Evolutionary conservation across 1,140 invertebrate species (phyloP), one percentile per base, ranked within the genome.

Genomic region (Zaprionus ornatus): DNA sequence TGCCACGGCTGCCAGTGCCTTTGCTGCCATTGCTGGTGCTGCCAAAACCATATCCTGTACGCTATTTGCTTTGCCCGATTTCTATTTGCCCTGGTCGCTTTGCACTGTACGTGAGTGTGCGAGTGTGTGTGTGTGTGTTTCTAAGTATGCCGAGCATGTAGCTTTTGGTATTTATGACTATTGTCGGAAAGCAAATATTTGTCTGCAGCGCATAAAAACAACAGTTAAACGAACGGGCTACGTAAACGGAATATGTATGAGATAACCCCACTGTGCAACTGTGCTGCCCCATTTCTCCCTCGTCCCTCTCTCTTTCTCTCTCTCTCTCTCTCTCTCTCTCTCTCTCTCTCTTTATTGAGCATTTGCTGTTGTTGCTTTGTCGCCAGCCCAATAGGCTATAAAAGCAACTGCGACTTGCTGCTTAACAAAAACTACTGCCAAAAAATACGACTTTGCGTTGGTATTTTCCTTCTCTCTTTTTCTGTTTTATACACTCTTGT

Each of bases 161-260:
- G 91, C 91, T 92, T 92, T 92, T 92, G 91, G 91, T 92, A 92
- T 92, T 92, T 92, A 92, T 92, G 91, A 92, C 91, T 92, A 92
- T 92, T 92, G 91, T 92, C 91, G 91, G 91, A 92, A 92, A 92
- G 91, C 91, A 92, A 92, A 92, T 92, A 92, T 92, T 92, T 92
- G 91, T 92, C 91, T 92, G 91, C 91, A 92, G 87, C 90, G 87
- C 91, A 92, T 92, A 92, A 92, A 92, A 92, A 92, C 90, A 92
- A 92, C 91, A 92, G 91, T 91, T 91, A 91, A 91, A 78, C 84
- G 86, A 90, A 90, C 86, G 82, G 91, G 84, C 79, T 91, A 88
- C 91, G 86, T 90, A 91, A 79, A 82, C 84, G 74, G 90, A 90
- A 91, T 88, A 91, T 85, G 79, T 80, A 90, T 90, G 85, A 90